Base-by-base conservation (phyloP, 2,797 vertebrate species). In the Psittacula derbiana region DNA sequence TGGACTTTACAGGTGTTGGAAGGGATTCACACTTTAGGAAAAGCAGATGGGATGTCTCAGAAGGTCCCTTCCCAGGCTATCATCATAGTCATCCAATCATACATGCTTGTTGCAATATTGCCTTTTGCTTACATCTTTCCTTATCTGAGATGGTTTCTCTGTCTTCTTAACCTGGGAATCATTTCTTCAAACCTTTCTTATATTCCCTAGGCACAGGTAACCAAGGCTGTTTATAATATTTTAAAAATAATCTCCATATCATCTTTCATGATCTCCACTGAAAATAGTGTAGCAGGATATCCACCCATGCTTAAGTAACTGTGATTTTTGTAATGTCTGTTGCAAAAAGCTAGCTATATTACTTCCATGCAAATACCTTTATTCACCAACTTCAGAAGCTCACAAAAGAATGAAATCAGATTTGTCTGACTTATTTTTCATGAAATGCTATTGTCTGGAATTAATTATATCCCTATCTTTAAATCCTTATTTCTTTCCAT, bases 401-500 rank as follows among this genome's bases (percentile, higher is more conserved):
- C 49, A 18, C 70, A 18, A 49, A 92, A 84, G 62, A 95, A 92
- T 41, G 58, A 74, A 86, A 95, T 92, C 66, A 79, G 80, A 69
- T 94, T 72, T 95, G 31, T 81, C 80, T 88, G 86, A 93, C 90
- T 91, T 69, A 24, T 50, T 90, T 92, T 73, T 71, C 49, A 27
- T 33, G 66, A 87, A 69, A 61, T 1, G 7, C 19, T 72, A 46
- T 78, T 94, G 90, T 36, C 67, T 83, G 58, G 65, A 83, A 88
- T 94, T 92, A 90, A 93, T 85, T 76, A 62, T 69, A 67, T 72
- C 83, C 50, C 38, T 92, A 72, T 92, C 70, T 92, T 84, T 81
- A 90, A 95, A 95, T 93, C 67, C 88, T 76, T 60, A 81, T 38
- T 93, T 86, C 84, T 84, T 90, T 69, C 83, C 55, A 8, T 76